Evolutionary conservation across 2,888 invertebrate species (phyloP).

Genomic region (Plebejus anna): DNA sequence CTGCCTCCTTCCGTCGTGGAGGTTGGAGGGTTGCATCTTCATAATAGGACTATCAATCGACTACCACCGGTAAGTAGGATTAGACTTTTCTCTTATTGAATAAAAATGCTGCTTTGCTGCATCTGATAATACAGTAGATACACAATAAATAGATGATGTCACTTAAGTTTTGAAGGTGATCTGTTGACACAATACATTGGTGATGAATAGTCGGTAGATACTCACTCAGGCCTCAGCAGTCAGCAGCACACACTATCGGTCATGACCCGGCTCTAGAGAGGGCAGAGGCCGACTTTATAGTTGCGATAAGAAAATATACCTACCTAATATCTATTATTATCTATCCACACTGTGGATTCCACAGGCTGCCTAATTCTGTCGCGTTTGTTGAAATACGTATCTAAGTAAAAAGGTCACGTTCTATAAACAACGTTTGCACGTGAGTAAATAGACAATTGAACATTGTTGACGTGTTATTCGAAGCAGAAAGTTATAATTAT

Average conservation of each 20-base stretch:
- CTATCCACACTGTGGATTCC: background rate
- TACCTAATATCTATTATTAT: too few species aligned
- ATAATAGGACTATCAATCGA: slow-evolving; percentile 43
- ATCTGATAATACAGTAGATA: too few species aligned
- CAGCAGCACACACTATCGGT: too few species aligned
- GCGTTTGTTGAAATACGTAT: background rate
- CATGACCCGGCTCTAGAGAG: too few species aligned
- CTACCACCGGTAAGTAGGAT: slow-evolving; percentile 45
- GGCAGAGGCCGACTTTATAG: too few species aligned
- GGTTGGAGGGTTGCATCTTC: slow-evolving; percentile 75
- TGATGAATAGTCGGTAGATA: too few species aligned
- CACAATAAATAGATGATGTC: too few species aligned
- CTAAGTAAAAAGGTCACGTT: background rate
- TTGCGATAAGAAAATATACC: too few species aligned
- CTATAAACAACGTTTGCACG: background rate
- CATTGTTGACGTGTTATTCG: background rate
- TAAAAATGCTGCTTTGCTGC: background rate
- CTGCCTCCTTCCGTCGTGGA: slow-evolving; percentile 69
- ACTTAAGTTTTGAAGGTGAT: too few species aligned
- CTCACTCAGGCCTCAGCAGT: too few species aligned
- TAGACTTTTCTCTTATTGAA: background rate
- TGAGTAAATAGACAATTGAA: background rate
- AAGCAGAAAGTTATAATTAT: background rate
- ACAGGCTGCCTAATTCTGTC: background rate
- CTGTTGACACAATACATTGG: too few species aligned